Evolutionary conservation across 1,140 invertebrate species (phyloP).

Genomic region (Doryteuthis pealeii): DNA sequence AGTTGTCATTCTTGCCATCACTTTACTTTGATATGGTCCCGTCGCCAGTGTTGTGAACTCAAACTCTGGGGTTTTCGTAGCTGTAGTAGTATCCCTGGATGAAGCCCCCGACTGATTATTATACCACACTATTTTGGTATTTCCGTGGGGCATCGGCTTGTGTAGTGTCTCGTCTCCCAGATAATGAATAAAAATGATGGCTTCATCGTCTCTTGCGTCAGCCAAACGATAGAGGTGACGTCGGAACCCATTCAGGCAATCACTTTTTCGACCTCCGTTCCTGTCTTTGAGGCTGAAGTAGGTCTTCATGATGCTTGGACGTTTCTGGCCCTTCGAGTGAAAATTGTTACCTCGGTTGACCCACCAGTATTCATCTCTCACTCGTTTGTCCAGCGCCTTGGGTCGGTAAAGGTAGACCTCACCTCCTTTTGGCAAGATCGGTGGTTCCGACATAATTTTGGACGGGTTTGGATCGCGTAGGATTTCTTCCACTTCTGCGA

Average conservation of each 20-base stretch:
- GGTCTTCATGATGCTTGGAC: background rate
- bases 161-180: background rate
- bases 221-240: background rate
- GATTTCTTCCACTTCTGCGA: background rate
- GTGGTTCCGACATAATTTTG: background rate
- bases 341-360: background rate
- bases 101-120: too few species aligned
- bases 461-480: background rate
- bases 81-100: too few species aligned
- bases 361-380: background rate
- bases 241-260: background rate
- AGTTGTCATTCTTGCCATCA: too few species aligned
- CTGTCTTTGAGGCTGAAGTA: constrained; percentile 1
- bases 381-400: background rate
- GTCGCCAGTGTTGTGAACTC: too few species aligned
- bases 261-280: background rate
- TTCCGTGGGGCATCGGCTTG: too few species aligned
- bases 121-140: background rate
- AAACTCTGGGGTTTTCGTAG: too few species aligned
- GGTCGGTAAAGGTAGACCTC: background rate
- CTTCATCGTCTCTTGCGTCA: background rate
- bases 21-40: too few species aligned
- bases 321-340: background rate
- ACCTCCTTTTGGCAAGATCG: background rate
- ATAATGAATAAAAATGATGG: background rate